phyloP scores from a whole-genome alignment of 2,113 vertebrate genomes.

The Caracal caracal region DNA sequence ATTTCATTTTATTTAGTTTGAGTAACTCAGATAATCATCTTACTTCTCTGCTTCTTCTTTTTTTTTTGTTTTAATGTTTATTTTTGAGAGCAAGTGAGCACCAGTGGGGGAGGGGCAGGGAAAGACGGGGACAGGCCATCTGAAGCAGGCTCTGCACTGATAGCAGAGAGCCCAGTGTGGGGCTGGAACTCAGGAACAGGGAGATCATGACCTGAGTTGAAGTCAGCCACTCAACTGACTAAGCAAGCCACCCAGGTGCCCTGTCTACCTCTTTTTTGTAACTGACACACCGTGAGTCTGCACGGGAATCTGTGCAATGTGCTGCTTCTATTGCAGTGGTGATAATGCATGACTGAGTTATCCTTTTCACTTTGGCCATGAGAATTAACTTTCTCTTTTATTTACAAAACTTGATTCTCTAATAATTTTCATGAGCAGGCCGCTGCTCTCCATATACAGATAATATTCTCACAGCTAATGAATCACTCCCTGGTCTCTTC shows the following conservation, averaged over 20 bases:
- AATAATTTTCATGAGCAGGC: constrained; percentile 45
- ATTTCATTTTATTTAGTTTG: background rate
- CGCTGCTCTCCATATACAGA: constrained; percentile 59
- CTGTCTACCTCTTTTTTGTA: background rate
- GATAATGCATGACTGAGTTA: background rate
- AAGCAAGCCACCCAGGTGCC: no score
- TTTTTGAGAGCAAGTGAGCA: no score
- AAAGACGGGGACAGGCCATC: no score
- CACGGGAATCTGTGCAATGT: no score
- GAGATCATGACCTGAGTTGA: no score
- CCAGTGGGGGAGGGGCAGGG: no score
- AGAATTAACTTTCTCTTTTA: background rate
- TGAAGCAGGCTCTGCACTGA: no score
- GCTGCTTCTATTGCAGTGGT: background rate
- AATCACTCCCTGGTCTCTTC: constrained; percentile 55
- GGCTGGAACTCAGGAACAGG: no score
- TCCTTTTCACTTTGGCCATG: background rate
- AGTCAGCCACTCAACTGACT: no score
- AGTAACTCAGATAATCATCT: background rate
- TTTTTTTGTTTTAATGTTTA: no score
- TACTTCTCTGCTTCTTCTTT: background rate
- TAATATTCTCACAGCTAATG: constrained; percentile 41
- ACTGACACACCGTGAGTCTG: background rate
- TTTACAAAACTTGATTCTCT: constrained; percentile 48
- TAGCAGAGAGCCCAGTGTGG: no score